Conservation (phyloP, 1,140 invertebrate species). For the Ips typographus region DNA sequence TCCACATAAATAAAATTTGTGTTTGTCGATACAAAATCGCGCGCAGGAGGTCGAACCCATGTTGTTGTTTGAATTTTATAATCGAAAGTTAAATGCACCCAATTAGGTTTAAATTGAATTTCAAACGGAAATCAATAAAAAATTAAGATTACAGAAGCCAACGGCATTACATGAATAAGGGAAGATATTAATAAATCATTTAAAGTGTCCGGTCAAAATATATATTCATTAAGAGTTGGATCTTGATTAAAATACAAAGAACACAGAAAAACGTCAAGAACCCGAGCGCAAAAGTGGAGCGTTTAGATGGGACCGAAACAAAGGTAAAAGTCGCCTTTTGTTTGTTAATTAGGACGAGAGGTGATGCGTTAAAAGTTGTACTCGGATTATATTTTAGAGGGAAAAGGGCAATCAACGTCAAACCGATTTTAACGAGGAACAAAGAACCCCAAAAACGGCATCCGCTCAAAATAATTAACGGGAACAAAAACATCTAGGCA, state of each 20-base stretch:
- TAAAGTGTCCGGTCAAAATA: constrained; percentile 3
- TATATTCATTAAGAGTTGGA: constrained; percentile 9
- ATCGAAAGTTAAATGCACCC: too few species aligned
- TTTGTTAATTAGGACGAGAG: constrained; percentile 29
- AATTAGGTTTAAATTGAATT: too few species aligned
- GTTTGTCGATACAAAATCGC: constrained; percentile 1
- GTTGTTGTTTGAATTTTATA: too few species aligned
- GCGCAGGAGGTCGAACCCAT: too few species aligned
- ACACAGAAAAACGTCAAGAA: constrained; percentile 12
- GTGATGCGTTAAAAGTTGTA: constrained; percentile 30
- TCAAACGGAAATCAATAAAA: too few species aligned
- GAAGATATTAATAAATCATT: constrained; percentile 17
- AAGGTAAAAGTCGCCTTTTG: constrained; percentile 18
- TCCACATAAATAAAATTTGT: constrained; percentile 3
- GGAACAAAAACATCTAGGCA: not conserved
- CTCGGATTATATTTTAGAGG: not conserved
- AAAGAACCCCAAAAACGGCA: not conserved
- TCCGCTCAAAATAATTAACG: not conserved
- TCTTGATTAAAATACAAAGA: constrained; percentile 25
- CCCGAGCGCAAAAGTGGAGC: constrained; percentile 4
- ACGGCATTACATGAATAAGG: not conserved
- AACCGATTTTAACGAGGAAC: not conserved
- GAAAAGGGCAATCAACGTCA: not conserved
- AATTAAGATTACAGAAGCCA: too few species aligned
- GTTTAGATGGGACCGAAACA: constrained; percentile 23